Base-by-base conservation (phyloP, 2,113 vertebrate species). In the Thunnus maccoyii region DNA sequence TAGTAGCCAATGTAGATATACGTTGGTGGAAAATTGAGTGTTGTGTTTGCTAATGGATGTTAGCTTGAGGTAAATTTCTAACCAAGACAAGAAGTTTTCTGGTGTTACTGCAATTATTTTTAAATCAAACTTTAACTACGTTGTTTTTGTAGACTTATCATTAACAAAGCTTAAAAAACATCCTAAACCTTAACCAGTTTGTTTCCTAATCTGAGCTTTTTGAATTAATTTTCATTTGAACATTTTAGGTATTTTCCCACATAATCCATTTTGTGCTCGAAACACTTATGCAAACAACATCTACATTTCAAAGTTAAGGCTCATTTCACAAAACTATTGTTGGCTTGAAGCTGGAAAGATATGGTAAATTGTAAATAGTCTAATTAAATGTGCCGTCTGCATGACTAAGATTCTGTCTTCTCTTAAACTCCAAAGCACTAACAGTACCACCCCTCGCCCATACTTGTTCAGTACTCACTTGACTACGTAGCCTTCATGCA, bases 381-480 rank as follows among this genome's bases (percentile, higher is more conserved):
- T 47, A 78, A 57, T 48, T 57, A 22, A 72, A 65, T 54, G 50
- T 18, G 52, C 25, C 63, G 22, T 52, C 22, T 55, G 41, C 13
- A 50, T 54, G 54, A 66, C 58, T 51, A 52, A 64, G 32, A 63
- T 52, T 81, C 32, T 64, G 36, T 64, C 44, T 18, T 14, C 16
- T 72, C 48, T 14, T 17, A 36, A 65, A 68, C 16, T 66, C 47
- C 11, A 44, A 61, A 36, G 20, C 55, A 47, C 65, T 51, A 52
- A 9, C 48, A 32, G 18, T 20, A 22, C 18, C 20, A 62, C n/a
- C 36, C 57, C 1, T 41, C 27, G 16, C 64, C 72, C 52, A 20
- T 47, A 58, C 61, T 72, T 41, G 48, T 54, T 72, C 30, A 44
- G 60, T 36, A 58, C 11, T 52, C 57, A 22, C 74, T 75, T n/a